Evolutionary conservation across 2,888 invertebrate genomes (phyloP), one percentile per base, ranked within the genome.

Genomic region (Iphiclides podalirius): DNA sequence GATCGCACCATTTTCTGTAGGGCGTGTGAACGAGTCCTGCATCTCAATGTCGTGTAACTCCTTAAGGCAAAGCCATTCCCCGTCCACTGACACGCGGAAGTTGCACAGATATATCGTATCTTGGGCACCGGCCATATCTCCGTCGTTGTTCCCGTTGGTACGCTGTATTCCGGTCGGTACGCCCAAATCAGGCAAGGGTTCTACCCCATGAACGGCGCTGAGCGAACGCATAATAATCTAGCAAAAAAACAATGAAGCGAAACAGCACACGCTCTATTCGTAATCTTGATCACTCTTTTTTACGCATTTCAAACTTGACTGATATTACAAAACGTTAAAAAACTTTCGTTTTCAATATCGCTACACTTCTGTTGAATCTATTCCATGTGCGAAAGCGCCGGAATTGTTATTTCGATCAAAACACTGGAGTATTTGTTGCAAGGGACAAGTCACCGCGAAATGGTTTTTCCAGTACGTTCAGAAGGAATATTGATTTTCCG

Each of bases 91-190:
- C 4, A 98, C 98, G 50, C 98, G 94, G 83, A 98, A 98, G 81
- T 98, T 98, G 90, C 98, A 98, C 79, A 98, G 88, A 86, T 98
- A 98, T 70, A 98, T 97, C 49, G 98, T 98, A 79, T 98, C 98
- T 85, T 97, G 96, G 38, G 97, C 97, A 64, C 95, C 95, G 64
- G 94, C 93, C 92, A 94, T 93, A 66, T 94, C 94, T 70, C 72
- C 80, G 74, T 89, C 87, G 37, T 82, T 66, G 57, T 77, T 79
- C 12, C 69, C 82, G 38, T 67, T 68, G 53, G 69, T 67, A 46
- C 72, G 76, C 54, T 76, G 77, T 54, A 80, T 64, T 47, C 68
- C 75, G 52, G 84, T 72, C 49, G 82, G 77, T 52, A 85, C 66
- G 61, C 75, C 79, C 63, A 84, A 60, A 50, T 80, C 82, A 49